Evolutionary conservation across 2,797 vertebrate genomes (phyloP).

Genomic region (Pampus argenteus): DNA sequence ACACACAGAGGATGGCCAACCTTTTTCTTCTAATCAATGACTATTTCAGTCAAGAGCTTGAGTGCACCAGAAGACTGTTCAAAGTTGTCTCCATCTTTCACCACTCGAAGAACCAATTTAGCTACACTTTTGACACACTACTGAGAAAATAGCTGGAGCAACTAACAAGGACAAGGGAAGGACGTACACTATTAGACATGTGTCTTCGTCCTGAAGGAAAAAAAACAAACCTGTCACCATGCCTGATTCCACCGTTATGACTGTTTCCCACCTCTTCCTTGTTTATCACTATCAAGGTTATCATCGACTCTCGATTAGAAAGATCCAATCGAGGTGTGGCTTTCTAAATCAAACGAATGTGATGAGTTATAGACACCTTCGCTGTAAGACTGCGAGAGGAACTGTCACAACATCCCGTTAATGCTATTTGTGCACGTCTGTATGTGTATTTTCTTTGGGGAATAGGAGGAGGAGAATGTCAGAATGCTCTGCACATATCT

Average conservation of each 20-base stretch:
- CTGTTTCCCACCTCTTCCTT: slow-evolving; percentile 6
- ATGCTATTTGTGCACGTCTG: slow-evolving; percentile 63
- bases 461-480: slow-evolving; percentile 39
- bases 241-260: slow-evolving; percentile 34
- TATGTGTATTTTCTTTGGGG: slow-evolving; percentile 64
- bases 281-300: slow-evolving; percentile 31
- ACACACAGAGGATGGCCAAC: slow-evolving; percentile 1
- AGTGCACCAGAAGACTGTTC: slow-evolving; percentile 66
- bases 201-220: slow-evolving; percentile 53
- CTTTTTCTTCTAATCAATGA: slow-evolving; percentile 66
- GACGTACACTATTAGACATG: slow-evolving; percentile 73
- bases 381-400: slow-evolving; percentile 23
- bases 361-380: slow-evolving; percentile 47
- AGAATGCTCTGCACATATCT: slow-evolving; percentile 53
- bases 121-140: slow-evolving; percentile 73
- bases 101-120: slow-evolving; percentile 77
- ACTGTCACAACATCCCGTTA: slow-evolving; percentile 62
- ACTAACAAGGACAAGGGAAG: slow-evolving; percentile 75
- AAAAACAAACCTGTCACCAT: slow-evolving; percentile 60
- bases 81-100: slow-evolving; percentile 77
- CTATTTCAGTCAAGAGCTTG: slow-evolving; percentile 57
- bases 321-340: slow-evolving; percentile 13
- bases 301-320: slow-evolving; percentile 9
- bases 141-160: slow-evolving; percentile 69
- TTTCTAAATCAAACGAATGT: slow-evolving; percentile 52